Conservation (phyloP, 2,888 invertebrate genomes). For the Cinara cedri region DNA sequence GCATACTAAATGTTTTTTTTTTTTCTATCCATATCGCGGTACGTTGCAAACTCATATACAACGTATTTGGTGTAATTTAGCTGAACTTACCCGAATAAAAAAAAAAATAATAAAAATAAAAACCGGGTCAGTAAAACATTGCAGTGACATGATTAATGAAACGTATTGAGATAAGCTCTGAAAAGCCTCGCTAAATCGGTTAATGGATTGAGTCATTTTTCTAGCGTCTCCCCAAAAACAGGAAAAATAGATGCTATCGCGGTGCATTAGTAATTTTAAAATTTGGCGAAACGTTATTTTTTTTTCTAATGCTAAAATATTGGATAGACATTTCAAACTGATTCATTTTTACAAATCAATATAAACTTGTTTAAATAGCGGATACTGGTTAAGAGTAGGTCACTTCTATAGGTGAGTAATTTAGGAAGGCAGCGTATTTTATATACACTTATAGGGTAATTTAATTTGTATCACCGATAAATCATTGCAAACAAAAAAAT, state of each 20-base stretch:
- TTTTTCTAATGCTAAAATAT: conserved; percentile 7
- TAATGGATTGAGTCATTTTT: conserved; percentile 55
- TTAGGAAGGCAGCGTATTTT: too few species aligned
- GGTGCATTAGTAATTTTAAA: conserved; percentile 4
- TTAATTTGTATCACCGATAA: too few species aligned
- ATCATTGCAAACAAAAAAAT: too few species aligned
- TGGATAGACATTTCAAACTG: neutral
- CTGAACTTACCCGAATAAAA: conserved; percentile 8
- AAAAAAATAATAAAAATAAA: conserved; percentile 25
- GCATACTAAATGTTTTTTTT: conserved; percentile 17
- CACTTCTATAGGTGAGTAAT: too few species aligned
- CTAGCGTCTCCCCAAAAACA: conserved; percentile 30
- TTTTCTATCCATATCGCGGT: too few species aligned
- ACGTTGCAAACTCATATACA: neutral
- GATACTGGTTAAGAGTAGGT: too few species aligned
- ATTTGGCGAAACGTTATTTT: neutral
- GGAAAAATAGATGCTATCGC: conserved; percentile 37
- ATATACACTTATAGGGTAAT: too few species aligned
- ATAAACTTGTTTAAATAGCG: too few species aligned
- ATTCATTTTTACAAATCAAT: too few species aligned
- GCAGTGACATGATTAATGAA: conserved; percentile 54
- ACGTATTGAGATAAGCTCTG: conserved; percentile 49
- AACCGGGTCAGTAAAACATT: conserved; percentile 44
- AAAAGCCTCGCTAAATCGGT: conserved; percentile 49
- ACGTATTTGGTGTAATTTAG: conserved; percentile 26